phyloP scores from a whole-genome alignment of 1,140 invertebrate genomes.

The Diprion similis region DNA sequence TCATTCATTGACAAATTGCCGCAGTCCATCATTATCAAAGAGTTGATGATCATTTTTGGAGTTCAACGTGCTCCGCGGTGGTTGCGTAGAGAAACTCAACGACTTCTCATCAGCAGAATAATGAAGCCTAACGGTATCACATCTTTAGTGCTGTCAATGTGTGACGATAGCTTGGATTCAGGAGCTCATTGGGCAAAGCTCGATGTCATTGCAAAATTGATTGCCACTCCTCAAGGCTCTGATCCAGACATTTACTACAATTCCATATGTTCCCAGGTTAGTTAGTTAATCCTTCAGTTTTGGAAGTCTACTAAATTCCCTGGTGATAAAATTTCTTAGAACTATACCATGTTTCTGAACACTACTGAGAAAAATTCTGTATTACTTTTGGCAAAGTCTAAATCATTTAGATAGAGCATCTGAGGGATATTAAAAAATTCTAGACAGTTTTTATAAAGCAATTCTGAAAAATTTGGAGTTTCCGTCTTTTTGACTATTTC shows the following conservation, averaged over 20 bases:
- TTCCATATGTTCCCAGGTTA: slow-evolving; percentile 52
- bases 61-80: slow-evolving; percentile 66
- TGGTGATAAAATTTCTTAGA: too few species aligned
- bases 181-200: slow-evolving; percentile 71
- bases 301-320: neutral
- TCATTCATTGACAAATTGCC: slow-evolving; percentile 66
- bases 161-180: slow-evolving; percentile 63
- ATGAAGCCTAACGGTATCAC: slow-evolving; percentile 67
- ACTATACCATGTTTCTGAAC: too few species aligned
- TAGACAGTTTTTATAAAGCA: too few species aligned
- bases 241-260: slow-evolving; percentile 63
- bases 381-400: too few species aligned
- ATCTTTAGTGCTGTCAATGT: slow-evolving; percentile 67
- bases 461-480: too few species aligned
- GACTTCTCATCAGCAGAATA: slow-evolving; percentile 67
- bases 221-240: slow-evolving; percentile 64
- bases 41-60: slow-evolving; percentile 73
- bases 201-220: slow-evolving; percentile 70
- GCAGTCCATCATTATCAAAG: slow-evolving; percentile 69
- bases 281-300: slow-evolving; percentile 4
- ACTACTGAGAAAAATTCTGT: too few species aligned
- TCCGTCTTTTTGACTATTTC: too few species aligned
- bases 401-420: too few species aligned
- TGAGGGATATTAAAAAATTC: too few species aligned
- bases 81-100: slow-evolving; percentile 67